phyloP scores from a whole-genome alignment of 2,113 vertebrate species.

The Anoura caudifer region DNA sequence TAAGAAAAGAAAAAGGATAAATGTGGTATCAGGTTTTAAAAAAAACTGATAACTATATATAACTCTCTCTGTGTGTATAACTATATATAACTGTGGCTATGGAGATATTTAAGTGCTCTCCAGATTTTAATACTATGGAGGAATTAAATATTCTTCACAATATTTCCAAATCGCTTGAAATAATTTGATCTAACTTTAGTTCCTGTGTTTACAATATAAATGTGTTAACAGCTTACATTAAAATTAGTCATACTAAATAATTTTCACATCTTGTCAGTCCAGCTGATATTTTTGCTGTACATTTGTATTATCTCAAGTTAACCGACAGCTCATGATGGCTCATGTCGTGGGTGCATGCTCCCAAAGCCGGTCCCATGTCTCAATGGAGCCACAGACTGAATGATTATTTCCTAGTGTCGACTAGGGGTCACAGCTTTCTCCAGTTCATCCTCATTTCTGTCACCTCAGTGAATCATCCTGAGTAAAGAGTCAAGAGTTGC shows the following conservation, averaged over 20 bases:
- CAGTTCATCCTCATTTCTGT: not conserved
- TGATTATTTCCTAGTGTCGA: not conserved
- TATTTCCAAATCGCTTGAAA: conserved; percentile 44
- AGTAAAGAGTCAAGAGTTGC: not conserved
- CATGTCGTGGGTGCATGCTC: not conserved
- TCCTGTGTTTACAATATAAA: conserved; percentile 67
- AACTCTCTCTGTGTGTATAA: not conserved
- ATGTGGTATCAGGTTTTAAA: not conserved
- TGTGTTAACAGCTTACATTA: conserved; percentile 46
- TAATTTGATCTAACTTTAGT: conserved; percentile 18
- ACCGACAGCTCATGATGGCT: not conserved
- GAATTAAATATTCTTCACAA: conserved; percentile 32
- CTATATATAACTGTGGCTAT: not conserved
- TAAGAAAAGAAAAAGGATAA: conserved; percentile 46
- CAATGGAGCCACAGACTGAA: not conserved
- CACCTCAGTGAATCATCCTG: not conserved
- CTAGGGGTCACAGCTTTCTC: not conserved
- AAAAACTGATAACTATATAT: conserved; percentile 39
- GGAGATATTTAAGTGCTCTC: conserved; percentile 31
- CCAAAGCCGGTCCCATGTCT: not conserved
- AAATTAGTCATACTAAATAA: conserved; percentile 30
- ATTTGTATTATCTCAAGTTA: not conserved
- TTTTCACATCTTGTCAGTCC: conserved; percentile 17
- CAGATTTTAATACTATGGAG: not conserved
- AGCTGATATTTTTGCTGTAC: not conserved